A percentile compares a stretch with the other conserved stretches of the same genome.
Evolutionary conservation across 2,888 invertebrate species (phyloP).

Genomic region (Drosophila tripunctata): DNA sequence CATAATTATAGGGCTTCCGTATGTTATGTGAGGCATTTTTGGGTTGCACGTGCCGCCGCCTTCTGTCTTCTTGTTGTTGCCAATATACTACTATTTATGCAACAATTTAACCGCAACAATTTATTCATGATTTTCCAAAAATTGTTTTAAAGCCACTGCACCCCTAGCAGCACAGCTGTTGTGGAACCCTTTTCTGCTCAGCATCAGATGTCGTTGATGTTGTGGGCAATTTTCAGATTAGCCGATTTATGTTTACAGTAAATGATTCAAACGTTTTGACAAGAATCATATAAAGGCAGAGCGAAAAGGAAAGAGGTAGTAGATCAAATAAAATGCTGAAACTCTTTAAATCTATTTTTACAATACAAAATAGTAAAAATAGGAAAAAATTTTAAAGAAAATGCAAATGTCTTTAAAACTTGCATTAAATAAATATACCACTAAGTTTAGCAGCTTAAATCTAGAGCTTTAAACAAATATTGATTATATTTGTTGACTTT

Average conservation of each 20-base stretch:
- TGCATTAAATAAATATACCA: too few species aligned
- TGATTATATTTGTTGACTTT: too few species aligned
- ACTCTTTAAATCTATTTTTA: neutral
- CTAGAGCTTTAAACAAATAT: too few species aligned
- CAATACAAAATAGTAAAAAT: neutral
- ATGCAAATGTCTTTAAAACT: neutral
- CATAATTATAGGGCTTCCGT: conserved; percentile 82
- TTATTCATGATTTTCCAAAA: conserved; percentile 80
- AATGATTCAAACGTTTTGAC: conserved; percentile 3
- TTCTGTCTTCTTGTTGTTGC: conserved; percentile 29
- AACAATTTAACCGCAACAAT: conserved; percentile 82
- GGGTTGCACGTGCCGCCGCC: conserved; percentile 60
- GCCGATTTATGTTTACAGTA: conserved; percentile 62
- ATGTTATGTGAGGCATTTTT: conserved; percentile 36
- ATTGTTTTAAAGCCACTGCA: conserved; percentile 68
- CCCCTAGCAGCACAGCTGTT: neutral
- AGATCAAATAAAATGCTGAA: neutral
- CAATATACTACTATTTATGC: conserved; percentile 77
- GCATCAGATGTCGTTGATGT: conserved; percentile 42
- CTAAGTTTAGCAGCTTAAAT: too few species aligned
- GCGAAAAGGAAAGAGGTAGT: neutral
- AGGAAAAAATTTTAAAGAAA: neutral
- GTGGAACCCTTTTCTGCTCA: neutral
- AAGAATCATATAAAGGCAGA: neutral
- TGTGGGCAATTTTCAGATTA: conserved; percentile 73